These are phyloP conservation scores for Rhinoraja longicauda DNA, from an alignment of 2,797 vertebrate species.

Conservation along the genomic window DNA sequence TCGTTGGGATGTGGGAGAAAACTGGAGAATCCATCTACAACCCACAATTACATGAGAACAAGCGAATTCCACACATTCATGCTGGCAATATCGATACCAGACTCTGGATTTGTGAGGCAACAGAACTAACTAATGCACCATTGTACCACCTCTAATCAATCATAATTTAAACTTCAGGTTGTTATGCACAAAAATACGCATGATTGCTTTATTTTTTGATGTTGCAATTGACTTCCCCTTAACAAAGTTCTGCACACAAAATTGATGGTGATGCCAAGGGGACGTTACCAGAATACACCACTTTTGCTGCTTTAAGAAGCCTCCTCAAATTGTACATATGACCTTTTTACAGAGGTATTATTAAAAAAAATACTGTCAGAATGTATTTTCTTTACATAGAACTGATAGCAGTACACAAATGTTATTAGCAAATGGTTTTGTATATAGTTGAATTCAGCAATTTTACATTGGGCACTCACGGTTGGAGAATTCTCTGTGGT, in stretches of 20 bases:
- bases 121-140: too few species aligned
- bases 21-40: not conserved
- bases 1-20: too few species aligned
- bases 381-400: not conserved
- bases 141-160: too few species aligned
- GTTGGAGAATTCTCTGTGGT: not conserved
- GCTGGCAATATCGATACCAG: not conserved
- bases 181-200: not conserved
- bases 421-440: not conserved
- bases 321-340: not conserved
- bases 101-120: not conserved
- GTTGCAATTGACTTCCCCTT: not conserved
- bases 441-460: not conserved
- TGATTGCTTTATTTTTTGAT: not conserved
- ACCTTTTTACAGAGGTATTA: not conserved
- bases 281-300: not conserved
- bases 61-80: too few species aligned
- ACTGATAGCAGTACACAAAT: not conserved
- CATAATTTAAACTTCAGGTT: not conserved
- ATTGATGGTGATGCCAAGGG: not conserved
- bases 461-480: not conserved
- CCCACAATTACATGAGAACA: not conserved
- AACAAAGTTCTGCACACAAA: not conserved
- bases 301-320: not conserved
- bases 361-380: not conserved